Conservation (phyloP, 2,888 invertebrate genomes). For the Elysia crispata region DNA sequence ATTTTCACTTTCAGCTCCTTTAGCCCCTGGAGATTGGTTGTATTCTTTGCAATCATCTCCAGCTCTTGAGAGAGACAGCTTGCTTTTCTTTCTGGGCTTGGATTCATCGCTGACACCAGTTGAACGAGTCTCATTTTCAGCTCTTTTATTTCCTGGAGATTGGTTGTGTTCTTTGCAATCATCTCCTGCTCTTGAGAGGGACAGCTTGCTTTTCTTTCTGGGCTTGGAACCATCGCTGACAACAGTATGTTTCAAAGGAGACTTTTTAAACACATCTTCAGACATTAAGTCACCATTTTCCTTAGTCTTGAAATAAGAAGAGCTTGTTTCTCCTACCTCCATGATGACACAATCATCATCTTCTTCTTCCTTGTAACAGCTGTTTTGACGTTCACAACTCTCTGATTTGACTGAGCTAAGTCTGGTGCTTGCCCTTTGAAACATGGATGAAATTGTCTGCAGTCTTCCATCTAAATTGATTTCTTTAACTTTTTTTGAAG, state of each 20-base stretch:
- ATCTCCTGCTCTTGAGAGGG: neutral
- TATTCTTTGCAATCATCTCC: no score
- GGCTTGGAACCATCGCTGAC: neutral
- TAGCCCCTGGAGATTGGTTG: neutral
- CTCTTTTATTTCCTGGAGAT: neutral
- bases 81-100: slow-evolving; percentile 14
- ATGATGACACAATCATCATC: slow-evolving; percentile 30
- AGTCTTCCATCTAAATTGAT: neutral
- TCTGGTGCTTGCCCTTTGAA: slow-evolving; percentile 27
- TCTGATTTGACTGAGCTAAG: neutral
- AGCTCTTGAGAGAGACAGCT: slow-evolving; percentile 17
- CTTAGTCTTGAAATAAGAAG: slow-evolving; percentile 20
- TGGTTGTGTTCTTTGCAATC: neutral
- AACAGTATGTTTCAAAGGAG: neutral
- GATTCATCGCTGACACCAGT: neutral
- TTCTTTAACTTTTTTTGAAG: neutral
- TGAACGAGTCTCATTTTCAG: no score
- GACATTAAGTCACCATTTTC: neutral
- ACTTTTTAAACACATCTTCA: neutral
- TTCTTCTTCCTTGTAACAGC: neutral
- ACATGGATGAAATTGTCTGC: slow-evolving; percentile 26
- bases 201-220: slow-evolving; percentile 30
- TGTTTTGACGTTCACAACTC: neutral
- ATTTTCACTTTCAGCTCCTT: no score
- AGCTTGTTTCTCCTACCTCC: neutral